Conservation (phyloP, 30 jellyfish, hydroid and myxozoan genomes). For the Mastigias papua region DNA sequence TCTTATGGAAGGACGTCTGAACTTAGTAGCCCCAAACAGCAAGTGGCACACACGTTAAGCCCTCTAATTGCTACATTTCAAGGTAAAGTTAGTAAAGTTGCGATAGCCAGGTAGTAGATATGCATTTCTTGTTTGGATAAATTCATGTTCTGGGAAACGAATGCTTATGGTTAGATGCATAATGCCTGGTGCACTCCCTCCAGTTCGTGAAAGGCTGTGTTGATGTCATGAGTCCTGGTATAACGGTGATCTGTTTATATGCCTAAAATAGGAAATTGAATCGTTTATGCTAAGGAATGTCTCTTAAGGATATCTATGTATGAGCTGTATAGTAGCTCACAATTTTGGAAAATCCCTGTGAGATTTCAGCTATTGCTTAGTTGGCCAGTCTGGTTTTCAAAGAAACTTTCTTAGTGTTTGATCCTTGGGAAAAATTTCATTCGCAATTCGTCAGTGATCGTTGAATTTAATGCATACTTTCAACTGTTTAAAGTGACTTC, state of each 20-base stretch:
- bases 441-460: no score
- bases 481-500: no score
- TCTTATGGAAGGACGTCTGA: conserved; percentile 19
- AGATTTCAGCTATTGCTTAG: no score
- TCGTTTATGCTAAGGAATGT: no score
- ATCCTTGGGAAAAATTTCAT: no score
- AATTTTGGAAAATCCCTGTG: no score
- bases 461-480: no score
- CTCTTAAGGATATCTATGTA: no score
- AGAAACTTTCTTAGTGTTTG: no score
- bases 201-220: conserved; percentile 83
- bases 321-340: no score
- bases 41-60: conserved; percentile 65
- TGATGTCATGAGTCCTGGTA: conserved; percentile 79
- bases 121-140: conserved; percentile 34
- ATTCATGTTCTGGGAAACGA: conserved; percentile 43
- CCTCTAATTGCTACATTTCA: neutral
- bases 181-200: conserved; percentile 66
- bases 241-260: conserved; percentile 13
- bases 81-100: neutral
- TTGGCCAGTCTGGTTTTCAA: no score
- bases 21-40: neutral
- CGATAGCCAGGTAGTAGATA: conserved; percentile 3
- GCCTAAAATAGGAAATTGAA: no score
- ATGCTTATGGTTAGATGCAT: conserved; percentile 17